Evolutionary conservation across 2,888 invertebrate species (phyloP), one percentile per base, ranked within the genome.

Genomic region (Tiliacea citrago): DNA sequence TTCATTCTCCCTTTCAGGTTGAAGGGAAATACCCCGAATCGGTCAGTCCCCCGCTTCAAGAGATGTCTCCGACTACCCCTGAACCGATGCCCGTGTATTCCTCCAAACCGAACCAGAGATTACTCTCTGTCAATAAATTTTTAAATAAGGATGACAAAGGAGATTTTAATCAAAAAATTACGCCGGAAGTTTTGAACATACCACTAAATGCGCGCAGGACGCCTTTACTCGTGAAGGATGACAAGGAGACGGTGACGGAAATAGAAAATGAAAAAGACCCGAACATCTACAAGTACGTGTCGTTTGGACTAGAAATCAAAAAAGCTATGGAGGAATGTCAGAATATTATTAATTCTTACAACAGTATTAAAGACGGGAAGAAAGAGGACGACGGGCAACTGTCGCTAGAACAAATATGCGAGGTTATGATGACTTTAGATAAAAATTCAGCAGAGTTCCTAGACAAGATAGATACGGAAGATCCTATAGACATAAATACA

Each of bases 311-410:
- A 42, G 95, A 96, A 88, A 95, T 96, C 9, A 96, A 96, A 76
- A 96, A 95, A 80, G 96, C 96, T 0, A 95, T 96, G 95, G 96
- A 96, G 73, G 96, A 96, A 58, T 96, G 96, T 78, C 95, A 96
- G 88, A 95, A 95, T 82, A 95, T 96, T 35, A 96, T 96, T 4
- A 95, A 95, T 63, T 94, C 95, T 0, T 95, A 95, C 39, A 95
- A 94, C 80, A 92, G 90, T 79, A 92, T 92, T 69, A 93, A 92
- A 16, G 90, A 91, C 1, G 91, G 90, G 0, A 92, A 90, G 1
- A 92, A 92, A 0, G 86, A 86, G 2, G 90, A 90, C 0, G 91
- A 94, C 0, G 91, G 91, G 0, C 91, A 92, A 1, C 75, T 95
- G 0, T 94, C 95, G 0, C 42, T 96, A 3, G 95, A 96, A 66